Base-by-base conservation (phyloP, 2,113 vertebrate species). In the Xiphias gladius region DNA sequence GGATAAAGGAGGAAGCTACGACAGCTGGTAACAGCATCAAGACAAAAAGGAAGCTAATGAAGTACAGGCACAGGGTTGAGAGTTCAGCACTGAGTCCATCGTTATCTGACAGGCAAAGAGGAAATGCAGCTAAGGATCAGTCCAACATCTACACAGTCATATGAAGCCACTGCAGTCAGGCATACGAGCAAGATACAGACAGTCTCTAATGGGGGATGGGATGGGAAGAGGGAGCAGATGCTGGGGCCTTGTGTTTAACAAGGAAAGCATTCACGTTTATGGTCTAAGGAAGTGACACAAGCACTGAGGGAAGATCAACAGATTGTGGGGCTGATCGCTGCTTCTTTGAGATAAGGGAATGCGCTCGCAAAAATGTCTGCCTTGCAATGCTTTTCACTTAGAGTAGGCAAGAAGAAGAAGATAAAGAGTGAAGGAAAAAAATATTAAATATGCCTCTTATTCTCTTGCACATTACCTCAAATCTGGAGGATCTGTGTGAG, bases 41-140 rank as follows among this genome's bases (percentile, higher is more conserved):
- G 73, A 82, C 32, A 73, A 88, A 84, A 74, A 28, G 7, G 22
- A 67, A 57, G 50, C 46, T 85, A 80, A 76, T 76, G 72, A 83
- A 82, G 74, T 67, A 32, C 14, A 50, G 55, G 67, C 24, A 52
- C 39, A 20, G 11, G 73, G 77, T 73, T 73, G 59, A 77, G 71
- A 88, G 86, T 78, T 92, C 80, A 88, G 68, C 79, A 24, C 57
- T 7, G 37, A 87, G 70, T 75, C 73, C 73, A 46, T 91, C 87
- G 82, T 88, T 90, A 86, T 66, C 69, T 82, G 83, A 81, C 73
- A 85, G 65, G 70, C 70, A 69, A 75, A 76, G 81, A 82, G 59
- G 35, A 61, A 76, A 75, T 59, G 62, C 88, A 71, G 82, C 76
- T 87, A 85, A 92, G 88, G 85, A 88, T 80, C 63, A 55, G 55